A percentile compares a stretch with the other conserved stretches of the same genome.
Evolutionary conservation across 1,140 invertebrate genomes (phyloP).

Genomic region (Drosophila arawakana): DNA sequence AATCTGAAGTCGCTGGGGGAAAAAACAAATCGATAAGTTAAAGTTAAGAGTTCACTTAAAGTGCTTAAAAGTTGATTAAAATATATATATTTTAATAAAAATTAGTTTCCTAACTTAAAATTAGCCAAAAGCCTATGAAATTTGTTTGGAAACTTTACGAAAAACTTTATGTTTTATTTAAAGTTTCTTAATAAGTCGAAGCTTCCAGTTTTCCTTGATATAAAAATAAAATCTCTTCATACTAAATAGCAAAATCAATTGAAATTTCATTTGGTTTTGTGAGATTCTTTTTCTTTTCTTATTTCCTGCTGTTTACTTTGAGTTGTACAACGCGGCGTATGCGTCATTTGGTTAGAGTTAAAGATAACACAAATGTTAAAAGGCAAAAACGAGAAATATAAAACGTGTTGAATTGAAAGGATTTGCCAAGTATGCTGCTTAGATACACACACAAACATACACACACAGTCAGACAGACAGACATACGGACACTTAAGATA

Average conservation of each 20-base stretch:
- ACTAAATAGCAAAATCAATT: slow-evolving; percentile 3
- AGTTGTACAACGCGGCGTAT: slow-evolving; percentile 54
- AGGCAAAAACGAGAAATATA: slow-evolving; percentile 41
- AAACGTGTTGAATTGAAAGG: slow-evolving; percentile 66
- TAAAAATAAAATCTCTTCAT: neutral
- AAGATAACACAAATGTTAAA: slow-evolving; percentile 24
- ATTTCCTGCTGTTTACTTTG: slow-evolving; percentile 16
- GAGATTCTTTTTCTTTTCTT: neutral
- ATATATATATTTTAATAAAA: neutral
- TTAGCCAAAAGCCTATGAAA: too few species aligned
- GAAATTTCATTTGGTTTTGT: neutral
- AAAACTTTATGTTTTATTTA: too few species aligned
- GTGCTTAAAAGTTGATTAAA: neutral
- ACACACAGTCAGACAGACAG: slow-evolving; percentile 24
- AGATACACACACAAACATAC: slow-evolving; percentile 27
- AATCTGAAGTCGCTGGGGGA: neutral
- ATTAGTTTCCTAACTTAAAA: neutral
- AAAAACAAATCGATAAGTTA: slow-evolving; percentile 48
- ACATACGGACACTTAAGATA: slow-evolving; percentile 51
- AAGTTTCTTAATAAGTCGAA: neutral
- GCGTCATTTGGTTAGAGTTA: slow-evolving; percentile 57
- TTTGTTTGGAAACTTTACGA: too few species aligned
- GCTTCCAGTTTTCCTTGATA: neutral
- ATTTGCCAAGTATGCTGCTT: slow-evolving; percentile 34
- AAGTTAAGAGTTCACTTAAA: slow-evolving; percentile 28